Evolutionary conservation across 2,113 vertebrate genomes (phyloP).

Genomic region (Lathamus discolor): DNA sequence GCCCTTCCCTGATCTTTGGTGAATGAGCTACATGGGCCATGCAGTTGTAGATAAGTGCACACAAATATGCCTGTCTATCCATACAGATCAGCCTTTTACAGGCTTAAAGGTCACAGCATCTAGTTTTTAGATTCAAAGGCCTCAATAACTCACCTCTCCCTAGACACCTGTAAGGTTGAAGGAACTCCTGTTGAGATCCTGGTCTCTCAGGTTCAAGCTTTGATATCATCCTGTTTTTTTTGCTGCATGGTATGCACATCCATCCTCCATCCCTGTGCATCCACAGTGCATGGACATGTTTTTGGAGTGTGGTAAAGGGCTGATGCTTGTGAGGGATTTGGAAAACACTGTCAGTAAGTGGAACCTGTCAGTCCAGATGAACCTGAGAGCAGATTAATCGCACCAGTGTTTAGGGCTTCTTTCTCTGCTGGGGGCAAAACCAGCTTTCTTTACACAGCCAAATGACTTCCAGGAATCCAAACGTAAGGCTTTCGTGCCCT

Average conservation of each 20-base stretch:
- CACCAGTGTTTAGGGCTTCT: background rate
- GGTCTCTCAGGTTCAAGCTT: background rate
- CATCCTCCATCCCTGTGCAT: background rate
- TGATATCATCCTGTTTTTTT: background rate
- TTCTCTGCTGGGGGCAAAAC: background rate
- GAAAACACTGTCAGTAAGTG: background rate
- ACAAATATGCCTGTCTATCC: background rate
- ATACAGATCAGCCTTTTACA: background rate
- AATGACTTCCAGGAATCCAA: background rate
- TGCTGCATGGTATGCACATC: background rate
- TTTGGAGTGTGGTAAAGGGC: fast-evolving
- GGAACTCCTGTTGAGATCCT: background rate
- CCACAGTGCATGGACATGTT: background rate
- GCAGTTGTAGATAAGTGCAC: background rate
- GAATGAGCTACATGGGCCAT: background rate
- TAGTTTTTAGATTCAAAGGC: background rate
- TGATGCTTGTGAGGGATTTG: background rate
- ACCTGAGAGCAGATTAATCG: background rate
- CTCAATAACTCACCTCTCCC: background rate
- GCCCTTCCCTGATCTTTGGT: background rate
- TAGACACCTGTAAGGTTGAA: background rate
- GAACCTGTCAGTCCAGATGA: background rate
- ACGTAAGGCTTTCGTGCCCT: background rate
- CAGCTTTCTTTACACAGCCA: background rate
- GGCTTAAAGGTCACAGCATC: background rate